Evolutionary conservation across 2,888 invertebrate genomes (phyloP).

Genomic region (Ophonus ardosiacus): DNA sequence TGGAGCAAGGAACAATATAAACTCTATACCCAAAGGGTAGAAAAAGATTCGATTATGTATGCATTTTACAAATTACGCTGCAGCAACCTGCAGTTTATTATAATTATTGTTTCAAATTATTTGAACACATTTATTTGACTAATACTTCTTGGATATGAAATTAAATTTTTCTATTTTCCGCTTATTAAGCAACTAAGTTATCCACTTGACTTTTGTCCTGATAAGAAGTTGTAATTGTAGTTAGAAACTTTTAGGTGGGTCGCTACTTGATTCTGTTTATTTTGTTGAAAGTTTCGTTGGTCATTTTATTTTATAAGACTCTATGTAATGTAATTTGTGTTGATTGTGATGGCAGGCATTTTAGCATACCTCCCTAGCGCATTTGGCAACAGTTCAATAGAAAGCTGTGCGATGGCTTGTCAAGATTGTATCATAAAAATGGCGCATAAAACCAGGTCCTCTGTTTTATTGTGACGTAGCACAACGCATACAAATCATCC

Average conservation of each 20-base stretch:
- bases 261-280: not conserved
- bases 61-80: too few species aligned
- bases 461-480: slow-evolving; percentile 30
- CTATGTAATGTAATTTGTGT: not conserved
- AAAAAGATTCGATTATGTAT: too few species aligned
- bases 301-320: slow-evolving; percentile 17
- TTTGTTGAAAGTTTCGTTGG: not conserved
- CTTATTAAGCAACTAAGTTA: too few species aligned
- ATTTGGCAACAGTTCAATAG: slow-evolving; percentile 45
- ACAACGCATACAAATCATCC: slow-evolving; percentile 45
- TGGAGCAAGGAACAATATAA: too few species aligned
- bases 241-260: not conserved
- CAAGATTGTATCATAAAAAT: slow-evolving; percentile 51
- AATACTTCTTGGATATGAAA: too few species aligned
- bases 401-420: slow-evolving; percentile 32
- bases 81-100: too few species aligned
- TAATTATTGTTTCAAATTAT: too few species aligned
- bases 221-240: not conserved
- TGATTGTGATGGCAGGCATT: slow-evolving; percentile 11
- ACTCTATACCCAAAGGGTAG: too few species aligned
- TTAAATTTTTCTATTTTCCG: too few species aligned
- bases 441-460: slow-evolving; percentile 9
- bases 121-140: too few species aligned
- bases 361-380: slow-evolving; percentile 31
- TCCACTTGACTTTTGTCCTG: not conserved